Evolutionary conservation across 2,888 invertebrate species (phyloP), one percentile per base, ranked within the genome.

Genomic region (Exephanes ischioxanthus): DNA sequence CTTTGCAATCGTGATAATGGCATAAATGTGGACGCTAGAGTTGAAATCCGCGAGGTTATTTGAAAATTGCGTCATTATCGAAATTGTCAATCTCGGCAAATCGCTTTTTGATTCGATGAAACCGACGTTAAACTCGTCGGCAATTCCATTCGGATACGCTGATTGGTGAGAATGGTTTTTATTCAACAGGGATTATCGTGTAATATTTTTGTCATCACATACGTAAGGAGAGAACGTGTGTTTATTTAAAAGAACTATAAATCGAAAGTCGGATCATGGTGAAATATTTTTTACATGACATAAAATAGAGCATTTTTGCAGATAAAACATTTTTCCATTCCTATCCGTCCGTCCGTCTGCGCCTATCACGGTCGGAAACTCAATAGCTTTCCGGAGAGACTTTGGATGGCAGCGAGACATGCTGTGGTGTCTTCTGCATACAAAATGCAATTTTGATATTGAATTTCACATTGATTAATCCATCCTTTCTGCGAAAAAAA

Each of bases 31-130:
- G 19, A 77, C 19, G 14, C n/a, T 4, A n/a, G 37, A 14, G 26
- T 1, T 30, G 19, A 55, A 51, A 51, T 6, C n/a, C 6, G 41
- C 6, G 41, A 26, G 16, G 4, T 53, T 19, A 80, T 72, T 72
- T n/a, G 63, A 81, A 81, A 63, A 73, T 67, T 14, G 48, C 11
- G 76, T 71, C 66, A 80, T 85, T 85, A 85, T 72, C 37, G 71
- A 80, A 53, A 85, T 85, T 85, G 67, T 53, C 79, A 79, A 83
- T 82, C 63, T 67, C 41, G 26, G 66, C 19, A n/a, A 76, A 85
- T 85, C 63, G 73, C 22, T n/a, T 22, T 53, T 73, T 72, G 70
- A 80, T 73, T 68, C 77, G 51, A 84, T 81, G 26, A 70, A 19
- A 19, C 14, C 14, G 19, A 7, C 53, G 53, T 53, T 53, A 19